Percentiles rank a stretch among this genome's conserved stretches.
Conservation (phyloP, 1,140 invertebrate species). For the Drosophila suzukii region DNA sequence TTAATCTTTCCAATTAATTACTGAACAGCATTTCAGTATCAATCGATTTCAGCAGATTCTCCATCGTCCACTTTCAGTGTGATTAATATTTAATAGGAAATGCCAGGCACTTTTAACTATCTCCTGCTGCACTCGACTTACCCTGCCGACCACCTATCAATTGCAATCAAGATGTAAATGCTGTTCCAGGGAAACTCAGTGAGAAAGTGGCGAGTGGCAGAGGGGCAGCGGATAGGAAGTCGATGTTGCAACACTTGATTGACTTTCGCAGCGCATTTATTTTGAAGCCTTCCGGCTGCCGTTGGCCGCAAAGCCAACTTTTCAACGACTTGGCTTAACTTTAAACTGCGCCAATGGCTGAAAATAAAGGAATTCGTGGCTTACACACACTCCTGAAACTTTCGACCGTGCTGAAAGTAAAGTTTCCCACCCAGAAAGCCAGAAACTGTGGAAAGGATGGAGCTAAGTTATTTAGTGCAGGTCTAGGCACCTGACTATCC, state of each 20-base stretch:
- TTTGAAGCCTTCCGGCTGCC: constrained; percentile 46
- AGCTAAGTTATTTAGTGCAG: constrained; percentile 42
- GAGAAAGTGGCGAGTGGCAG: constrained; percentile 12
- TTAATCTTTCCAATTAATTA: constrained; percentile 24
- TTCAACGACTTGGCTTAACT: constrained; percentile 79
- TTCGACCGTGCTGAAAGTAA: constrained; percentile 9
- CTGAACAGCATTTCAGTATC: constrained; percentile 10
- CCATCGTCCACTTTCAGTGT: constrained; percentile 16
- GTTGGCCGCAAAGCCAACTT: constrained; percentile 64
- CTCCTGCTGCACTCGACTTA: constrained; percentile 7
- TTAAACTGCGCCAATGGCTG: constrained; percentile 60
- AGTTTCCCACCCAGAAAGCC: constrained; percentile 20
- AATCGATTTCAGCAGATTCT: constrained; percentile 9
- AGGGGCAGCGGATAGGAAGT: constrained; percentile 19
- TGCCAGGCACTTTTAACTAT: constrained; percentile 36
- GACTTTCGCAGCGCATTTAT: constrained; percentile 81
- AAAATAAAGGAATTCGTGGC: constrained; percentile 52
- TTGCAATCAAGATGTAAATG: constrained; percentile 62
- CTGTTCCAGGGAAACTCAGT: constrained; percentile 20
- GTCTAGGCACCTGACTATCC: constrained; percentile 33
- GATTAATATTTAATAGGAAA: constrained; percentile 50
- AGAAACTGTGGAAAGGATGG: constrained; percentile 7
- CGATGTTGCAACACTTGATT: constrained; percentile 79
- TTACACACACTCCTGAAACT: constrained; percentile 23
- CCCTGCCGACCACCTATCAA: constrained; percentile 49